Base-by-base conservation (phyloP, 37 sponge, comb jelly and placozoan species). In the Crambe crambe region DNA sequence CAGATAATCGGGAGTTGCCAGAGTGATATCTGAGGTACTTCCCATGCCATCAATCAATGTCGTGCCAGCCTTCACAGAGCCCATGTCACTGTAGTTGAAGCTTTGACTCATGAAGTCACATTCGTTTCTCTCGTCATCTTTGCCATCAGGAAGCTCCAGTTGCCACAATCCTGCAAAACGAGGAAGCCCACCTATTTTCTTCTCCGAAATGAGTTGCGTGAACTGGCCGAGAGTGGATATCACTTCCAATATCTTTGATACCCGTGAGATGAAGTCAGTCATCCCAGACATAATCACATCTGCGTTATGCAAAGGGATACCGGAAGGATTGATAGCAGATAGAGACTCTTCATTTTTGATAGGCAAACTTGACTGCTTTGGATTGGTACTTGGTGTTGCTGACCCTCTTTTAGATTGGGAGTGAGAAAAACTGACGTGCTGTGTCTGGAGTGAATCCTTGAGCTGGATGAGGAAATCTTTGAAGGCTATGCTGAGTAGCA, bases 181-280 rank as follows among this genome's bases (percentile, higher is more conserved):
- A 34, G 93, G 93, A 3, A 93, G 83, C 58, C 93, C 93, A 54
- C 42, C 56, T 15, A 85, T 2, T 3, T 23, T 39, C 10, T 36
- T 43, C 31, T 75, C 36, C 22, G 10, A 56, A 37, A 17, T 60
- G 1, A 91, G 70, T 32, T 43, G 32, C 56, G 30, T 42, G 56
- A 93, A 85, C 37, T 81, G 82, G n/a, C 74, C 73, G 3, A 93
- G 31, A 20, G 86, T 79, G 34, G 79, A 59, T 25, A 84, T 71
- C 1, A 94, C 56, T 22, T 72, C 86, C 20, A 83, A 58, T 1
- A 91, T 54, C 47, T 86, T 68, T 3, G 37, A 35, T 3, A 78
- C 76, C 31, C 89, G 80, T 10, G 43, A 18, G 44, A 61, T 41
- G n/a, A 94, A 83, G 9, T 68, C 71, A 4, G 36, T 64, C 58